These are phyloP conservation scores for Ardeotis arabs DNA, from an alignment of 2,113 vertebrate genomes.

Conservation along the genomic window DNA sequence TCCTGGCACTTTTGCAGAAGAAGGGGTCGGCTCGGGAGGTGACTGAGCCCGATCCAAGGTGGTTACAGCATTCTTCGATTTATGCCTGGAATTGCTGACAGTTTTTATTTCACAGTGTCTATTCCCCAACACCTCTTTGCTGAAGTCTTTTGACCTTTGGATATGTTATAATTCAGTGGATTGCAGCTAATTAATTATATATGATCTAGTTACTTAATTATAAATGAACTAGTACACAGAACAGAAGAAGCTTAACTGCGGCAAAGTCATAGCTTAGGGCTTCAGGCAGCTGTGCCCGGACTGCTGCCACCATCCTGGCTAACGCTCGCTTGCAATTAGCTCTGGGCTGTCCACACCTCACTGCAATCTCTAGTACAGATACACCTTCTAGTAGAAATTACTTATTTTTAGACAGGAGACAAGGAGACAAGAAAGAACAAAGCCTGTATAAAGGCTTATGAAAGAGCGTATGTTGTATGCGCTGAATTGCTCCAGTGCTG, in stretches of 20 bases:
- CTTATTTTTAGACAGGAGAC: neutral
- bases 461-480: neutral
- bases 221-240: neutral
- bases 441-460: neutral
- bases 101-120: neutral
- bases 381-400: neutral
- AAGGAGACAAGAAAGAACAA: neutral
- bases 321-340: neutral
- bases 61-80: neutral
- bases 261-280: neutral
- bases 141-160: neutral
- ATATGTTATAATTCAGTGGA: neutral
- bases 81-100: neutral
- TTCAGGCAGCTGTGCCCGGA: neutral
- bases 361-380: neutral
- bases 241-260: neutral
- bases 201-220: neutral
- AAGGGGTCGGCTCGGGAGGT: neutral
- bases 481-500: fast-evolving
- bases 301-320: neutral
- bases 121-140: neutral
- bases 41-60: neutral
- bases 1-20: neutral
- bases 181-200: constrained; percentile 10
- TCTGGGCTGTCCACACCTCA: neutral